Evolutionary conservation across 1,140 invertebrate species (phyloP).

Genomic region (Saccostrea glomerata): DNA sequence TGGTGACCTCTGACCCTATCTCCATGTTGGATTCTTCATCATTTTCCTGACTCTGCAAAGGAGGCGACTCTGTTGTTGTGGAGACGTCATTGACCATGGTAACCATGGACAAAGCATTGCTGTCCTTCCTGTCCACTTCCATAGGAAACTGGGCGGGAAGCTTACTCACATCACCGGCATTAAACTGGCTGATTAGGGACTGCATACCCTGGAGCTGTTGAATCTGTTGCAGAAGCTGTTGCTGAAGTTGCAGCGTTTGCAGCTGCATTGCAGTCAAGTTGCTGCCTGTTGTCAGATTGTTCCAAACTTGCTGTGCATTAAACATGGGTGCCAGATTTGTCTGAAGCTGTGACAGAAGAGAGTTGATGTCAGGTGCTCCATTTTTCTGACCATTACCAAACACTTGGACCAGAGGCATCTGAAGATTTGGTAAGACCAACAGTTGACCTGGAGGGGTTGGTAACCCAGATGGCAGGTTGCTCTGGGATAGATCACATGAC

Average conservation of each 20-base stretch:
- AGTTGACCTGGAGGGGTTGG: constrained; percentile 44
- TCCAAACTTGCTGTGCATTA: constrained; percentile 66
- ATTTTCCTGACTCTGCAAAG: constrained; percentile 4
- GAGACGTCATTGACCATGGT: constrained; percentile 46
- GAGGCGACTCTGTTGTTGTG: constrained; percentile 40
- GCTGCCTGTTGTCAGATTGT: constrained; percentile 54
- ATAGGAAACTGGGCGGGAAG: background rate
- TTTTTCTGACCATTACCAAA: constrained; percentile 48
- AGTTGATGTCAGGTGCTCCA: constrained; percentile 34
- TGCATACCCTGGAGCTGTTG: constrained; percentile 72
- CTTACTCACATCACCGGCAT: constrained; percentile 7
- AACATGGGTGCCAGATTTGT: constrained; percentile 54
- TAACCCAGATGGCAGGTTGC: background rate
- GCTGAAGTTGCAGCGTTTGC: constrained; percentile 69
- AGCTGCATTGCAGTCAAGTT: constrained; percentile 70
- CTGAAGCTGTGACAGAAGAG: constrained; percentile 52
- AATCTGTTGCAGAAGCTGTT: constrained; percentile 68
- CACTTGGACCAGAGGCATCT: constrained; percentile 62
- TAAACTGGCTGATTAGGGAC: constrained; percentile 67
- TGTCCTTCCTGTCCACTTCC: background rate
- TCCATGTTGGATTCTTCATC: constrained; percentile 4
- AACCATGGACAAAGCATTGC: constrained; percentile 28
- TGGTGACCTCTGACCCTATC: background rate
- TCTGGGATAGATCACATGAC: constrained; percentile 39
- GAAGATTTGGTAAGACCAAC: constrained; percentile 58